A percentile compares a stretch with the other conserved stretches of the same genome.
Conservation (phyloP, 2,888 invertebrate species). For the Drosophila maculinotata region DNA sequence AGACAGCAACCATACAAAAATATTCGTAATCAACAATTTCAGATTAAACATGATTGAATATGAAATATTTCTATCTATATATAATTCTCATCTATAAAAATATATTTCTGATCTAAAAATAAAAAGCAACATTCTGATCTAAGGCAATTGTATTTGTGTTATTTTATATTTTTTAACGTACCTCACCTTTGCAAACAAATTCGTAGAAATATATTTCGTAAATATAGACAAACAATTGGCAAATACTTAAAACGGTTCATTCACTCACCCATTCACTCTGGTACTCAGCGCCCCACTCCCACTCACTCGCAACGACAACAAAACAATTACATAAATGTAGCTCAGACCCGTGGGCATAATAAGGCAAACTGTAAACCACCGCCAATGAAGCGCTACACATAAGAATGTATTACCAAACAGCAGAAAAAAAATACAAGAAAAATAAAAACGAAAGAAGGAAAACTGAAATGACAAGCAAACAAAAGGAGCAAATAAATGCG, state of each 20-base stretch:
- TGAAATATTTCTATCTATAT: no score
- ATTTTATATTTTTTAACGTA: neutral
- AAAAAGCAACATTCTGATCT: no score
- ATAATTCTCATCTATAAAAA: no score
- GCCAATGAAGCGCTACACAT: slow-evolving; percentile 63
- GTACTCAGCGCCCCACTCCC: slow-evolving; percentile 11
- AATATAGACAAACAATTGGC: slow-evolving; percentile 25
- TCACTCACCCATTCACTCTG: slow-evolving; percentile 32
- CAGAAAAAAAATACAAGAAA: neutral
- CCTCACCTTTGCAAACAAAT: neutral
- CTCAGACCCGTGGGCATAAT: slow-evolving; percentile 56
- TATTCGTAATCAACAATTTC: no score
- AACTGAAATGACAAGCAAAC: slow-evolving; percentile 43
- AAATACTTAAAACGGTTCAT: slow-evolving; percentile 22
- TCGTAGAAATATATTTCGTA: slow-evolving; percentile 5
- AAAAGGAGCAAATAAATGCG: slow-evolving; percentile 63
- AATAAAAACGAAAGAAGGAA: slow-evolving; percentile 6
- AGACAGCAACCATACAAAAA: no score
- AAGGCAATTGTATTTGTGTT: no score
- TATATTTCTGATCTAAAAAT: no score
- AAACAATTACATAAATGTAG: slow-evolving; percentile 66
- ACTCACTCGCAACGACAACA: slow-evolving; percentile 26
- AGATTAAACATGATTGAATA: no score
- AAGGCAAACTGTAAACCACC: slow-evolving; percentile 57
- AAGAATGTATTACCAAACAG: slow-evolving; percentile 11